Conservation (phyloP, 2,888 invertebrate genomes). For the Sphecodes monilicornis region DNA sequence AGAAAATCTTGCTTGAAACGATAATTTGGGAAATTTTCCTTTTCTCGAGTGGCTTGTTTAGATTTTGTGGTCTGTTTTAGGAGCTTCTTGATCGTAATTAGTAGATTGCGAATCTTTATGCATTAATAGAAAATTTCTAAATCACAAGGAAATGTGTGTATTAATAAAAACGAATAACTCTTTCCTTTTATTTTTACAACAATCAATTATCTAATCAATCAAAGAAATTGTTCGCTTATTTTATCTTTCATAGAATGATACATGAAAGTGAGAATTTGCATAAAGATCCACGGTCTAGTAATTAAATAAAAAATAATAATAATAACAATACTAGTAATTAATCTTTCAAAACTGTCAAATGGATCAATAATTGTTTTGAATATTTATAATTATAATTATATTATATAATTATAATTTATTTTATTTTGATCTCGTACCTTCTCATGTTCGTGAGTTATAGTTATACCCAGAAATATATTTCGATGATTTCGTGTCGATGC, state of each 20-base stretch:
- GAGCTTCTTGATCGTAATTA: no score
- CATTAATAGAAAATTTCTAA: not conserved
- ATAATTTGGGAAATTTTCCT: no score
- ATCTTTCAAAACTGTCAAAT: not conserved
- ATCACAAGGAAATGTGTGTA: not conserved
- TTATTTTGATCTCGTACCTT: not conserved
- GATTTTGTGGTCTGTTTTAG: no score
- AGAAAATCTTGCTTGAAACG: no score
- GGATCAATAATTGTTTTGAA: not conserved
- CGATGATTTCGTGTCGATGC: not conserved
- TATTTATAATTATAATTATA: no score
- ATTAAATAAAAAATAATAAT: not conserved
- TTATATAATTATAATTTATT: no score
- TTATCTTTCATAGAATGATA: not conserved
- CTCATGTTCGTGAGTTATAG: not conserved
- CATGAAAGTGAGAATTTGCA: not conserved
- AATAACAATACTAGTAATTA: not conserved
- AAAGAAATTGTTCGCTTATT: not conserved
- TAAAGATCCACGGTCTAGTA: not conserved
- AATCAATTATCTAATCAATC: no score
- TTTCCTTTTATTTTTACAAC: no score
- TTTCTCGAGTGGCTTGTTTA: no score
- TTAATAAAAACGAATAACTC: not conserved
- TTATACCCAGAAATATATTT: not conserved
- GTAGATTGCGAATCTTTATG: not conserved